These are phyloP conservation scores for Scaptomyza cyrtandrae DNA, from an alignment of 2,888 invertebrate species.

Conservation along the genomic window DNA sequence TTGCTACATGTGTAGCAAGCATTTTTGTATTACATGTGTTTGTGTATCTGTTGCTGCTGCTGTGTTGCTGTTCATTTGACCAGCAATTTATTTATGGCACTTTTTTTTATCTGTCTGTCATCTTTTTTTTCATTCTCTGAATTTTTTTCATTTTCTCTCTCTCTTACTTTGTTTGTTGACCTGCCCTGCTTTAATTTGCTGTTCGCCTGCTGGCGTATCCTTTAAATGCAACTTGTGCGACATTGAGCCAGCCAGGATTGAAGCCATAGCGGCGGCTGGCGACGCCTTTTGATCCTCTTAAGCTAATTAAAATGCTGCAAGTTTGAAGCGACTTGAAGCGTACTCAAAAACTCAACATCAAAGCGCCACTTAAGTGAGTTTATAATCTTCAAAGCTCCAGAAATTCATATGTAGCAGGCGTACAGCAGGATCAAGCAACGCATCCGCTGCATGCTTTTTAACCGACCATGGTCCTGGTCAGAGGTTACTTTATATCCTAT, in stretches of 20 bases:
- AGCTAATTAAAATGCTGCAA: conserved; percentile 57
- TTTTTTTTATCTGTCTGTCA: conserved; percentile 6
- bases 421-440: conserved; percentile 55
- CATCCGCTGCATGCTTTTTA: conserved; percentile 37
- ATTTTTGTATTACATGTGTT: conserved; percentile 18
- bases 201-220: conserved; percentile 82
- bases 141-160: conserved; percentile 4
- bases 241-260: conserved; percentile 27
- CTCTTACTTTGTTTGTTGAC: neutral
- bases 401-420: conserved; percentile 82
- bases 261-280: conserved; percentile 36
- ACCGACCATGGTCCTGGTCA: conserved; percentile 29
- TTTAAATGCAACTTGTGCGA: conserved; percentile 82
- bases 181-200: conserved; percentile 50
- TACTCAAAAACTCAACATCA: conserved; percentile 73
- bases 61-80: conserved; percentile 65
- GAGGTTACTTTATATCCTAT: conserved; percentile 18
- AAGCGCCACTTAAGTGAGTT: conserved; percentile 80
- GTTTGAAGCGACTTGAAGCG: conserved; percentile 54
- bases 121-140: neutral
- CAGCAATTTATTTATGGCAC: conserved; percentile 75
- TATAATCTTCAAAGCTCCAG: conserved; percentile 83
- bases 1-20: conserved; percentile 23
- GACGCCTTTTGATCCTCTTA: conserved; percentile 75
- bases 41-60: conserved; percentile 27